Evolutionary conservation across 2,797 vertebrate genomes (phyloP).

Genomic region (Eulemur mongoz): DNA sequence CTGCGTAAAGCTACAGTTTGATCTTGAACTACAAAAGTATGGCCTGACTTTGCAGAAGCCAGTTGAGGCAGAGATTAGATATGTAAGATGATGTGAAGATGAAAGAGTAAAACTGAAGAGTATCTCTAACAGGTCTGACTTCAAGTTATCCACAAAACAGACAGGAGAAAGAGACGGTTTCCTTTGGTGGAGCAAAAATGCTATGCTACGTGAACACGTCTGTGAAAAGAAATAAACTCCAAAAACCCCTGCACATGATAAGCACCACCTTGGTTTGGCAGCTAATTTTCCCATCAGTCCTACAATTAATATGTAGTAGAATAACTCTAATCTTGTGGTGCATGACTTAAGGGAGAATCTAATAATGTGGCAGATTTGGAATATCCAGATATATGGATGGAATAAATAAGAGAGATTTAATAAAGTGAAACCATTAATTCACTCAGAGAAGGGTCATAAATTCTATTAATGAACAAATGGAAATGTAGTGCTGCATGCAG

Average conservation of each 20-base stretch:
- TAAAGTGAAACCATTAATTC: background rate
- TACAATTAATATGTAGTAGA: background rate
- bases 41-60: background rate
- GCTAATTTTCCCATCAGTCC: background rate
- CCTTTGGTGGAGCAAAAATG: background rate
- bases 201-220: background rate
- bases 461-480: background rate
- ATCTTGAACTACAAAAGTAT: conserved; percentile 8
- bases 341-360: background rate
- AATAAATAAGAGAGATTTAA: background rate
- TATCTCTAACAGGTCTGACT: background rate
- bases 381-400: background rate
- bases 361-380: background rate
- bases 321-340: background rate
- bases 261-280: background rate
- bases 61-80: background rate
- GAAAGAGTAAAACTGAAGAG: background rate
- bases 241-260: background rate
- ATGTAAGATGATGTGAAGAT: background rate
- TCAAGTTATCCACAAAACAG: background rate
- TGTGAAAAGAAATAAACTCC: background rate
- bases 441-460: background rate
- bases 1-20: background rate
- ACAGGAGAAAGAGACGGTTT: background rate
- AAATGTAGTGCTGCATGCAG: background rate